Evolutionary conservation across 2,888 invertebrate species (phyloP).

Genomic region (Hydraecia micacea): DNA sequence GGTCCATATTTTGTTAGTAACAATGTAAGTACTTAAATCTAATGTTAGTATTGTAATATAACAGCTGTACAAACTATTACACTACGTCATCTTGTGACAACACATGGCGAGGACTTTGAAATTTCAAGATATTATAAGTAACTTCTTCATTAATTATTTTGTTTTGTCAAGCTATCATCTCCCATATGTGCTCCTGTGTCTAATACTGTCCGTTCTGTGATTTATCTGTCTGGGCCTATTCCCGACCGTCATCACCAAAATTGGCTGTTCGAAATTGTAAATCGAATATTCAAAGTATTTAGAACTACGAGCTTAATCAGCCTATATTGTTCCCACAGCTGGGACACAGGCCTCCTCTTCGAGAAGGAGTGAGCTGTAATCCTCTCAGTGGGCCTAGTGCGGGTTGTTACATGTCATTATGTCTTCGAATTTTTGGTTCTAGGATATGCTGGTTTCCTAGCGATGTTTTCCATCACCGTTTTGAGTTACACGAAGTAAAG

Average conservation of each 20-base stretch:
- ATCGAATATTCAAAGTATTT: background rate
- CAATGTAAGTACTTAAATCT: too few relatives aligned
- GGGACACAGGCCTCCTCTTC: background rate
- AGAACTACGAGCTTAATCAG: background rate
- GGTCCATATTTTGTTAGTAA: too few relatives aligned
- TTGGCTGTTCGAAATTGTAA: background rate
- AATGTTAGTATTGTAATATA: too few relatives aligned
- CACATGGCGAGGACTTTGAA: background rate
- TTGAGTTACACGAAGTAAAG: background rate
- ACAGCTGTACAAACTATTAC: conserved; percentile 28
- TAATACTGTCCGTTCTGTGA: too few relatives aligned
- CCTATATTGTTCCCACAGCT: background rate
- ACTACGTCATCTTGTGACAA: conserved; percentile 16
- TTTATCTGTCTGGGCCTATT: conserved; percentile 1
- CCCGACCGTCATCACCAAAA: background rate
- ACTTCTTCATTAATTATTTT: background rate
- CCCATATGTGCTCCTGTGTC: too few relatives aligned
- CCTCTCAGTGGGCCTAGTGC: background rate
- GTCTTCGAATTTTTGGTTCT: too few relatives aligned
- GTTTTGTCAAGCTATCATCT: background rate
- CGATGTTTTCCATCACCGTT: background rate
- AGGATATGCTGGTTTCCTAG: background rate
- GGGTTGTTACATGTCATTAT: background rate
- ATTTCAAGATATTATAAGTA: background rate
- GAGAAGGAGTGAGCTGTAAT: background rate